Conservation (phyloP, 2,888 invertebrate species). For the Seladonia tumulorum region DNA sequence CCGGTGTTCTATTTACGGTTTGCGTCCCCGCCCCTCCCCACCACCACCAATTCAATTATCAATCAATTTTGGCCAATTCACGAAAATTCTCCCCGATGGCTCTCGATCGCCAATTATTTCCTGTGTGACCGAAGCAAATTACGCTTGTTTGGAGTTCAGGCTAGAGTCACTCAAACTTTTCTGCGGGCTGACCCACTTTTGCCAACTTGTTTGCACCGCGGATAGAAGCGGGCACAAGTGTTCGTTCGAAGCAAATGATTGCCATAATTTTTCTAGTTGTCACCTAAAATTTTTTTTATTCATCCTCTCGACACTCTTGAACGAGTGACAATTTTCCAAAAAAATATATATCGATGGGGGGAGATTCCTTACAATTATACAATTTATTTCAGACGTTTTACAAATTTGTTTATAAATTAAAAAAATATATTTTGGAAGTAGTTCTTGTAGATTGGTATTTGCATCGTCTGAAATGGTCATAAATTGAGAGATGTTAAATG, state of each 20-base stretch:
- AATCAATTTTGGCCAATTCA: constrained; percentile 7
- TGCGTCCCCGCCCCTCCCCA: neutral
- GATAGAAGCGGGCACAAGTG: neutral
- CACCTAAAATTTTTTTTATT: neutral
- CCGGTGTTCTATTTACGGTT: neutral
- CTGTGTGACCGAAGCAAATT: neutral
- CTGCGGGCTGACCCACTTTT: neutral
- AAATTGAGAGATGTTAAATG: too few relatives aligned
- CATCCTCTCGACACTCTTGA: too few relatives aligned
- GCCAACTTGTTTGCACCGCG: neutral
- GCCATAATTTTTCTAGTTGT: neutral
- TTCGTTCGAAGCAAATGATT: neutral
- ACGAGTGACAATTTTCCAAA: too few relatives aligned
- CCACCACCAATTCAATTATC: neutral
- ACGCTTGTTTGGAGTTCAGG: neutral
- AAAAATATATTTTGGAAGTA: too few relatives aligned
- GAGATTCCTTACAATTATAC: too few relatives aligned
- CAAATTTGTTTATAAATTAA: too few relatives aligned
- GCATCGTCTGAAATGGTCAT: too few relatives aligned
- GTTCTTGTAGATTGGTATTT: too few relatives aligned
- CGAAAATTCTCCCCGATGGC: neutral
- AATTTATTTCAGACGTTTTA: too few relatives aligned
- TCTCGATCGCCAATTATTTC: neutral
- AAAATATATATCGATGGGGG: too few relatives aligned
- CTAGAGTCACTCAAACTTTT: neutral